Conservation (phyloP, 2,888 invertebrate genomes). For the Lithodes maja region DNA sequence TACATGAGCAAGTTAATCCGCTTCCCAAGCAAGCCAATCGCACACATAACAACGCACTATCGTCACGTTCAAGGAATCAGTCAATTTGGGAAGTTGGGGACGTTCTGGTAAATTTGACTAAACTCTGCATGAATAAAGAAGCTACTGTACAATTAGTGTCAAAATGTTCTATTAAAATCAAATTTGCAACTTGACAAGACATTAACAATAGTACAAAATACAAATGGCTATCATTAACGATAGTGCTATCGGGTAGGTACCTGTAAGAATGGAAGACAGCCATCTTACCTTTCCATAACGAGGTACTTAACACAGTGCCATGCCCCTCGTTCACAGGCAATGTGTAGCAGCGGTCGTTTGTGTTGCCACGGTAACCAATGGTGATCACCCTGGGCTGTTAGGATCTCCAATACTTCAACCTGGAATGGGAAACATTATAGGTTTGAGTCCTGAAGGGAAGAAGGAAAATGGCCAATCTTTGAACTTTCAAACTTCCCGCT, state of each 20-base stretch:
- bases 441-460: no score
- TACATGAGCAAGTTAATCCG: no score
- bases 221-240: neutral
- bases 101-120: no score
- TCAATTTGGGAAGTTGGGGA: no score
- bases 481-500: no score
- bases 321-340: slow-evolving; percentile 83
- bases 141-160: no score
- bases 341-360: slow-evolving; percentile 79
- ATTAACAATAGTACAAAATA: slow-evolving; percentile 4
- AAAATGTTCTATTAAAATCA: no score
- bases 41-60: no score
- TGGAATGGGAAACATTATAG: slow-evolving; percentile 64
- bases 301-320: slow-evolving; percentile 83
- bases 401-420: slow-evolving; percentile 80
- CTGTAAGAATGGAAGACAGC: neutral
- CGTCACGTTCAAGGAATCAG: no score
- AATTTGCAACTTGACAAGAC: neutral
- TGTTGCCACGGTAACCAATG: slow-evolving; percentile 80
- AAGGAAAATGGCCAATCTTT: no score
- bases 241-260: neutral
- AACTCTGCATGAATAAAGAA: no score
- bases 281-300: slow-evolving; percentile 77
- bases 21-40: no score
- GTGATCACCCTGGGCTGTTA: slow-evolving; percentile 82